Evolutionary conservation across 2,797 vertebrate species (phyloP), one percentile per base, ranked within the genome.

Genomic region (Sebastes trivittatus): DNA sequence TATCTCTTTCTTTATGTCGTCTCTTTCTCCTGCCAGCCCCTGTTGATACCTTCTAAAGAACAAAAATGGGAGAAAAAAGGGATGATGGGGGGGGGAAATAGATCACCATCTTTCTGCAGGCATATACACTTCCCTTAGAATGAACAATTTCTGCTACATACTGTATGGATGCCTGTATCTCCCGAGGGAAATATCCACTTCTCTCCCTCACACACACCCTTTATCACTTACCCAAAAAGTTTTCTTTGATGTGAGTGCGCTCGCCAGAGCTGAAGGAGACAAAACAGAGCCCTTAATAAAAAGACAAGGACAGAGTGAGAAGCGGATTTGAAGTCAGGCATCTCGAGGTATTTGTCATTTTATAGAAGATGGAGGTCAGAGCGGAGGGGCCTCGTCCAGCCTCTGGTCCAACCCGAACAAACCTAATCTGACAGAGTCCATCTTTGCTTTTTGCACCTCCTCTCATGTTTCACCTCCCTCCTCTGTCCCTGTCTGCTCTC

Each of bases 61-160:
- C 71, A 67, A 55, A 77, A 82, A 75, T 70, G 18, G 52, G 54
- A 78, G 72, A 75, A 68, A 74, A 38, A 34, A 49, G 16, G 32
- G 22, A 69, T 64, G 56, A 75, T 74, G 63, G 32, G 6, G 23
- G 4, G 29, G 38, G 1, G 7, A 89, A 81, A 83, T 82, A 81
- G 83, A 89, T 87, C 75, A 63, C 65, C 60, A 76, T 88, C 68
- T 84, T 72, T 83, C 88, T 80, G 32, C 63, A 81, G 76, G 64
- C 75, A 32, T 65, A 62, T 71, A 62, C 61, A 68, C 34, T 82
- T 76, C 74, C 16, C 8, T 72, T 38, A 66, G 38, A 82, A 78
- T 69, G 69, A 80, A 66, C 38, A 77, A 68, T 59, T 30, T 32
- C 63, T 76, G 71, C 68, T 80, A 81, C 49, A 62, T 78, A 74